Conservation (phyloP, 2,888 invertebrate species). For the Macaria notata region DNA sequence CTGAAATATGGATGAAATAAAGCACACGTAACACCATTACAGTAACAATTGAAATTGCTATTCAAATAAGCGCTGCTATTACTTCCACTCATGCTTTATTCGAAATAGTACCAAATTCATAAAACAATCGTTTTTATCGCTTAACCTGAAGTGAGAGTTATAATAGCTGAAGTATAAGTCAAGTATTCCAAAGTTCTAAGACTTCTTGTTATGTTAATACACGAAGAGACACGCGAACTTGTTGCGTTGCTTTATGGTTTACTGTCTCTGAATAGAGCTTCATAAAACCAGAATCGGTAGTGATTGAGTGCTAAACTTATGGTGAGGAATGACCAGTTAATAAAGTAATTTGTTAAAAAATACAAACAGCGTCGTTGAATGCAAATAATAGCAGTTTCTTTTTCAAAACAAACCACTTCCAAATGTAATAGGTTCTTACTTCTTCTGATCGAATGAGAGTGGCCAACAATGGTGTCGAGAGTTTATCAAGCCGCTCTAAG, state of each 20-base stretch:
- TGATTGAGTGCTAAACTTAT: neutral
- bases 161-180: constrained; percentile 40
- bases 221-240: constrained; percentile 67
- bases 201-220: constrained; percentile 65
- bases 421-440: too few relatives aligned
- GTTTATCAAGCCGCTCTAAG: too few relatives aligned
- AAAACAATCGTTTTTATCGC: constrained; percentile 10
- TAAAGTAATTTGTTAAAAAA: too few relatives aligned
- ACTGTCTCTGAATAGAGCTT: constrained; percentile 20
- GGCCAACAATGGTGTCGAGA: too few relatives aligned
- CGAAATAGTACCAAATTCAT: constrained; percentile 2
- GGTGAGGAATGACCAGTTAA: too few relatives aligned
- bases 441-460: too few relatives aligned
- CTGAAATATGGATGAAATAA: too few relatives aligned
- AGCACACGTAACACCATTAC: too few relatives aligned
- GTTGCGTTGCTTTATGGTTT: constrained; percentile 57
- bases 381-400: too few relatives aligned
- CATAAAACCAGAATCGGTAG: constrained; percentile 6
- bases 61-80: constrained; percentile 1
- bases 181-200: constrained; percentile 45
- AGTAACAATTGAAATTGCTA: neutral
- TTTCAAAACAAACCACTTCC: too few relatives aligned
- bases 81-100: constrained; percentile 5
- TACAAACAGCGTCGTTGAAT: too few relatives aligned
- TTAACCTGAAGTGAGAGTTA: constrained; percentile 31